Conservation (phyloP, 2,113 vertebrate genomes). For the Oophaga pumilio region DNA sequence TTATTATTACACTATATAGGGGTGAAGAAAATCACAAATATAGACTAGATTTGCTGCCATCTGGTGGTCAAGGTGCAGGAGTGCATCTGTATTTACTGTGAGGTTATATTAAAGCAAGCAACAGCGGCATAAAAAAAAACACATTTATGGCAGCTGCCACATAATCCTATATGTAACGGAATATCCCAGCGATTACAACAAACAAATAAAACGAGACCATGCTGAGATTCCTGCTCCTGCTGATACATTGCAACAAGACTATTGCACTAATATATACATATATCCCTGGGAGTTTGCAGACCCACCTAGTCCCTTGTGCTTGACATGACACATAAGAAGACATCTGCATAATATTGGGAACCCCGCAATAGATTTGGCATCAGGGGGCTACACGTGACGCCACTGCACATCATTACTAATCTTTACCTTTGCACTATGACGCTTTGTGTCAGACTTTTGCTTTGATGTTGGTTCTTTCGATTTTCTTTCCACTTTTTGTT, state of each 20-base stretch:
- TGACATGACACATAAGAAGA: too few species aligned
- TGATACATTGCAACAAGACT: too few species aligned
- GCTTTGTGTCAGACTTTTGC: background rate
- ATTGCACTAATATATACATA: too few species aligned
- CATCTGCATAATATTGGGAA: too few species aligned
- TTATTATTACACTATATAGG: too few species aligned
- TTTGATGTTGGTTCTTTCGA: background rate
- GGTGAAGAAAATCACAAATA: background rate
- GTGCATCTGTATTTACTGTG: background rate
- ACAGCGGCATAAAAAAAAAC: too few species aligned
- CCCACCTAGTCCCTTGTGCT: too few species aligned
- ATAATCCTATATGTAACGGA: background rate
- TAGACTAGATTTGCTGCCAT: slow-evolving; percentile 6
- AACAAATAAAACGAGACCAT: background rate
- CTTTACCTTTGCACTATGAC: background rate
- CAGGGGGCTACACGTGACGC: background rate
- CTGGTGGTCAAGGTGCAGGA: background rate
- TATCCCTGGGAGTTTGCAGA: too few species aligned
- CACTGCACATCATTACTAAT: background rate
- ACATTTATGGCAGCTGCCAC: too few species aligned
- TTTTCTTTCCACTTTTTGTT: background rate
- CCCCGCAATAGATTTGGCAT: background rate
- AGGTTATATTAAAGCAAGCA: background rate
- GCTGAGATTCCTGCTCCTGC: too few species aligned
- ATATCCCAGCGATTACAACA: background rate